Evolutionary conservation across 2,113 vertebrate species (phyloP).

Genomic region (Engraulis encrasicolus): DNA sequence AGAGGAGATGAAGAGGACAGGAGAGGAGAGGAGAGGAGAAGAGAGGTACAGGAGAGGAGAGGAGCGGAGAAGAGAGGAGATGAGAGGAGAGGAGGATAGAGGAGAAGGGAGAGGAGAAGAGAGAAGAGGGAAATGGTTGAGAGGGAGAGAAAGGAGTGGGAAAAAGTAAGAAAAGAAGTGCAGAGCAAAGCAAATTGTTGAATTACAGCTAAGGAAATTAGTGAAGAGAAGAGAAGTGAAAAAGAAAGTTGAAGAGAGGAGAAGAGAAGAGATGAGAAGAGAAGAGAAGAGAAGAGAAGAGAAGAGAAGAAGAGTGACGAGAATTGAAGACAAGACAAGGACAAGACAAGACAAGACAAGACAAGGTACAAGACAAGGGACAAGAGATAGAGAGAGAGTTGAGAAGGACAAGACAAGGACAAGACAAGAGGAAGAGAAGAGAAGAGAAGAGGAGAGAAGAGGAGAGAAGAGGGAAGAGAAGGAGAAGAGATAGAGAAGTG

Average conservation of each 20-base stretch:
- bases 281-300: no score
- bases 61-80: no score
- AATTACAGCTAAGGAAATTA: no score
- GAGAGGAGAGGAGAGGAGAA: conserved; percentile 44
- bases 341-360: neutral
- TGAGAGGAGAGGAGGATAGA: no score
- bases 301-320: neutral
- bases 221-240: neutral
- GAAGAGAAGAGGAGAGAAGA: neutral
- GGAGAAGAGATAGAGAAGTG: neutral
- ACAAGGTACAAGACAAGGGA: neutral
- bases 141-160: neutral
- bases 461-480: no score
- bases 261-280: conserved; percentile 1
- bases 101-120: neutral
- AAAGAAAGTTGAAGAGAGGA: conserved; percentile 57
- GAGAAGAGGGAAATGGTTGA: neutral
- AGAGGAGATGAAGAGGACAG: conserved; percentile 20
- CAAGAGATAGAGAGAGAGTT: neutral
- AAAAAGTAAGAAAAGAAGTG: no score
- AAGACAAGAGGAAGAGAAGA: neutral
- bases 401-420: no score
- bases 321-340: neutral
- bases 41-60: neutral
- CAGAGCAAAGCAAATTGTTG: no score